Evolutionary conservation across 2,888 invertebrate species (phyloP).

Genomic region (Chrysomela aeneicollis): DNA sequence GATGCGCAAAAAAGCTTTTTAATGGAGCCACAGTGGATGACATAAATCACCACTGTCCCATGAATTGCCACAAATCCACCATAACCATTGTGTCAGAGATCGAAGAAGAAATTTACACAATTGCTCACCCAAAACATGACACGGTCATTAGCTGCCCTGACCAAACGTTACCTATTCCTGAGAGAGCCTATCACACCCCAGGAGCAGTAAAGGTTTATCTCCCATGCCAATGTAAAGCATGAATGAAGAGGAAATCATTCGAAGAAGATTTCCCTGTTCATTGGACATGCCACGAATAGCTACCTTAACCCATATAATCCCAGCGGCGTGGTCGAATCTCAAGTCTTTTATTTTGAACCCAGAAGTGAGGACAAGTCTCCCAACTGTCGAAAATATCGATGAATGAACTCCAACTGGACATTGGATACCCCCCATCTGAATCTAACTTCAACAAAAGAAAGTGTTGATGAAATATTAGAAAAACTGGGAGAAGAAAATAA

Average conservation of each 20-base stretch:
- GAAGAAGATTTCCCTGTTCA: conserved; percentile 17
- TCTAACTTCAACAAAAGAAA: conserved; percentile 18
- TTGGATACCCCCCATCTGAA: conserved; percentile 24
- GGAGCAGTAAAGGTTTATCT: conserved; percentile 17
- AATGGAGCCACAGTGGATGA: conserved; percentile 35
- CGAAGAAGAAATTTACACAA: conserved; percentile 27
- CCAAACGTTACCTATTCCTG: not conserved
- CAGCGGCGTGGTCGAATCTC: conserved; percentile 28
- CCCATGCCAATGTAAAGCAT: conserved; percentile 17
- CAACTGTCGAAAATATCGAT: conserved; percentile 20
- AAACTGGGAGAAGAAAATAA: not conserved
- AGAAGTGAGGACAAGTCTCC: not conserved
- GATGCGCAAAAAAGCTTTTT: conserved; percentile 32
- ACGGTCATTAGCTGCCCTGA: conserved; percentile 16
- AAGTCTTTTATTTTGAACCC: conserved; percentile 31
- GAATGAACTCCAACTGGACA: conserved; percentile 29
- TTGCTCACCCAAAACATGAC: conserved; percentile 28
- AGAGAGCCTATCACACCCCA: not conserved
- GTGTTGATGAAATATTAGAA: conserved; percentile 6
- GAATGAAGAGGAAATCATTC: conserved; percentile 22
- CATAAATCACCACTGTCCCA: conserved; percentile 32
- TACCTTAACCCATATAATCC: conserved; percentile 23
- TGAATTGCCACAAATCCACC: conserved; percentile 31
- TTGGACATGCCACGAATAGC: not conserved
- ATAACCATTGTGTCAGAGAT: conserved; percentile 32